Base-by-base conservation (phyloP, 2,888 invertebrate genomes). In the Marasmarcha lunaedactyla region DNA sequence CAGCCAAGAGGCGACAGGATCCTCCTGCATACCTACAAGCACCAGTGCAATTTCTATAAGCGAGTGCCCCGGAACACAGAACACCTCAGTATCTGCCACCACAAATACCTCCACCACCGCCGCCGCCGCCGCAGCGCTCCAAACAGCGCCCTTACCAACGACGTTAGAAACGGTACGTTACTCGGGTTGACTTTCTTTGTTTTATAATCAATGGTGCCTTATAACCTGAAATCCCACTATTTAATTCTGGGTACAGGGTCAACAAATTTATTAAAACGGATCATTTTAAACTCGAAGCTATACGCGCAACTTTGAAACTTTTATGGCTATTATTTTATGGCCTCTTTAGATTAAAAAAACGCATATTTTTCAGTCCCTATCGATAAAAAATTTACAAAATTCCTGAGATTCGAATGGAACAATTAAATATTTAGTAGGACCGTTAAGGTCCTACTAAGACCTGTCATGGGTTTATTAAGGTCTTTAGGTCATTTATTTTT, bases 1-100 rank as follows among this genome's bases (percentile, higher is more conserved):
- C 34, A 41, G 33, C 27, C 25, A 37, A n/a, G 41, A 41, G 41
- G 26, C 15, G 37, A 11, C 27, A 33, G 15, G 37, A 37, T 2
- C 37, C 41, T 37, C 37, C 41, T 15, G 27, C 39, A 7, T 36
- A 40, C 35, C 11, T 20, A 10, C 27, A 9, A 2, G 2, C 10
- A 30, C 30, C 30, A n/a, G 20, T 7, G 20, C 7, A n/a, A n/a
- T n/a, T n/a, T n/a, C n/a, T n/a, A n/a, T n/a, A n/a, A n/a, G n/a
- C 7, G 20, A 20, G 4, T 7, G 7, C 20, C 20, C 20, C 20
- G 7, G 4, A 20, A 20, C 20, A 20, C 20, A 3, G 20, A 10
- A 4, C 30, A 10, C 30, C n/a, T 13, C 35, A 9, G 12, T 13
- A 11, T 6, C 14, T 10, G 9, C 13, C 13, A 10, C 13, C 9